Evolutionary conservation across 2,113 vertebrate species (phyloP).

Genomic region (Plecturocebus donacophilus): DNA sequence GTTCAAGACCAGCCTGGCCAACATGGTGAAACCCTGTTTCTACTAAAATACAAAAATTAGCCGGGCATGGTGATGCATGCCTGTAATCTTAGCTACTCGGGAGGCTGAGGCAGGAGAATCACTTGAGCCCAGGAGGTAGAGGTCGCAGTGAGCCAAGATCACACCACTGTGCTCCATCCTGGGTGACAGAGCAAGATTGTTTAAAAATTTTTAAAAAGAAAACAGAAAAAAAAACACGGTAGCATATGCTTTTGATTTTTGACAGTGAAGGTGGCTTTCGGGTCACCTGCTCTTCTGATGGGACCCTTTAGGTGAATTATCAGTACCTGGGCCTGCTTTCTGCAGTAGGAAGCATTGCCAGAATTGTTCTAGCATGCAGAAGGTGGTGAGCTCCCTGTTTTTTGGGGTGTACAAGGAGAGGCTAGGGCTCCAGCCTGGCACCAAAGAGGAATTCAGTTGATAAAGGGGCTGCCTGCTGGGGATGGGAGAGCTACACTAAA

Average conservation of each 20-base stretch:
- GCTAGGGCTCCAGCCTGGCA: background rate
- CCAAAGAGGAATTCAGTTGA: background rate
- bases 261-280: background rate
- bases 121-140: no score
- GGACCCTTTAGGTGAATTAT: background rate
- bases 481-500: background rate
- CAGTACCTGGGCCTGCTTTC: background rate
- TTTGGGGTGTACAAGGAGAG: background rate
- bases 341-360: background rate
- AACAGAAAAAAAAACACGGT: background rate
- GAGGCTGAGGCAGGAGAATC: no score
- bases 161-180: no score
- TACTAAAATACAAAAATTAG: no score
- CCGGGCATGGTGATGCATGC: no score
- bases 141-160: no score
- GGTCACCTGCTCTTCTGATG: background rate
- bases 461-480: background rate
- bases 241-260: background rate
- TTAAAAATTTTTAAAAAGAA: no score
- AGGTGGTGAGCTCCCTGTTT: background rate
- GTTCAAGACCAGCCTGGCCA: no score
- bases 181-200: no score
- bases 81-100: no score
- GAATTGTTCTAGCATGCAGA: rapidly evolving
- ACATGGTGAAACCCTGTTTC: no score